Conservation (phyloP, 30 jellyfish, hydroid and myxozoan genomes). For the Aurelia aurita region DNA sequence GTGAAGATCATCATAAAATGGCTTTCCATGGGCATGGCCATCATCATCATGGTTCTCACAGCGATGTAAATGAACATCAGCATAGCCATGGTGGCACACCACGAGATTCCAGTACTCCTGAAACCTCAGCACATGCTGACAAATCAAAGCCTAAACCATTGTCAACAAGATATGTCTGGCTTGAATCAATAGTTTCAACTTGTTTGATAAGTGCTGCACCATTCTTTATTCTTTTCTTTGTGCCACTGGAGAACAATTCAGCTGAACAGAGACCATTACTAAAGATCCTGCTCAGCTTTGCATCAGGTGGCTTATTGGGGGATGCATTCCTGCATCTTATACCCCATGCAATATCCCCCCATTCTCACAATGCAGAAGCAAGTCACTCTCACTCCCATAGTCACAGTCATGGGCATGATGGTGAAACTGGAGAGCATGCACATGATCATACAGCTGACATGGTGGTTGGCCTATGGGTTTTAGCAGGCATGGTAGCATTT, state of each 20-base stretch:
- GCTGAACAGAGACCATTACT: slow-evolving; percentile 87
- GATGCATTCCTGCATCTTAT: slow-evolving; percentile 97
- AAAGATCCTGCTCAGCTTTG: slow-evolving; percentile 86
- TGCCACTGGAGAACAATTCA: slow-evolving; percentile 88
- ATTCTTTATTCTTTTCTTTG: slow-evolving; percentile 86
- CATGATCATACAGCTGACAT: slow-evolving; percentile 96
- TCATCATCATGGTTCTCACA: slow-evolving; percentile 47
- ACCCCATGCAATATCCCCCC: slow-evolving; percentile 98
- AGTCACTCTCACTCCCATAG: slow-evolving; percentile 82
- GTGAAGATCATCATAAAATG: slow-evolving; percentile 29
- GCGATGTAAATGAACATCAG: slow-evolving; percentile 36
- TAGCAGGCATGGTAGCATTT: slow-evolving; percentile 93
- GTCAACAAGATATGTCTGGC: slow-evolving; percentile 81
- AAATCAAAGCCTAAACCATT: neutral
- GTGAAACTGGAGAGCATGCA: slow-evolving; percentile 73
- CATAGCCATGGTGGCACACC: slow-evolving; percentile 23
- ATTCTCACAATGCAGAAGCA: slow-evolving; percentile 74
- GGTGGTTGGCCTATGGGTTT: slow-evolving; percentile 95
- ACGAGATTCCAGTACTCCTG: neutral
- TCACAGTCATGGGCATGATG: slow-evolving; percentile 78
- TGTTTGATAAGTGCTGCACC: slow-evolving; percentile 98
- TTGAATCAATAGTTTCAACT: slow-evolving; percentile 89
- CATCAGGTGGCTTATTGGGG: slow-evolving; percentile 97
- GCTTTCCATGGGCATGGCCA: slow-evolving; percentile 42
- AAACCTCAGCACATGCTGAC: neutral